Conservation (phyloP, 2,888 invertebrate species). For the Drosophila fungiperda region DNA sequence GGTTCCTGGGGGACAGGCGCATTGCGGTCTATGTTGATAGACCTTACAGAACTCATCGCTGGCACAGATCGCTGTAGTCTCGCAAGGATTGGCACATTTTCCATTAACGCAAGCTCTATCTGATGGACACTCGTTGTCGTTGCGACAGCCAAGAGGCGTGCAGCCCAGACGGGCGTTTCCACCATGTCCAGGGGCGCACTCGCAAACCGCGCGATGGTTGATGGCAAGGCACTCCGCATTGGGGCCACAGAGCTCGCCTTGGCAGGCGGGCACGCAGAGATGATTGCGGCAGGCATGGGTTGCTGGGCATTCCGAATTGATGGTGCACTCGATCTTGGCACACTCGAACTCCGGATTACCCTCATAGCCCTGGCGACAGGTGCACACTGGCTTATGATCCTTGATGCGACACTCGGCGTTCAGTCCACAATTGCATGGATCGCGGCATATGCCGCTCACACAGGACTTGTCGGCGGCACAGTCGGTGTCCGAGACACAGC, state of each 20-base stretch:
- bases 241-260: constrained; percentile 90
- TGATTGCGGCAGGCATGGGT: constrained; percentile 93
- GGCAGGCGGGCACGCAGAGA: constrained; percentile 93
- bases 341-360: constrained; percentile 95
- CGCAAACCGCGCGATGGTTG: constrained; percentile 93
- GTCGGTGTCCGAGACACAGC: constrained; percentile 91
- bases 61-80: constrained; percentile 89
- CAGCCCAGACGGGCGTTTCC: constrained; percentile 93
- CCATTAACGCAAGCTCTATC: constrained; percentile 93
- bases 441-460: constrained; percentile 91
- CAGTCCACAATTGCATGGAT: constrained; percentile 94
- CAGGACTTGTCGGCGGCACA: constrained; percentile 93
- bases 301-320: constrained; percentile 91
- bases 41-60: constrained; percentile 91
- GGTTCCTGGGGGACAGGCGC: constrained; percentile 92
- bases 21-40: constrained; percentile 91
- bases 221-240: constrained; percentile 92
- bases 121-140: constrained; percentile 92
- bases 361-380: constrained; percentile 92
- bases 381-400: constrained; percentile 94
- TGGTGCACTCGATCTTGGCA: constrained; percentile 90
- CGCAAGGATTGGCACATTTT: constrained; percentile 92
- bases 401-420: constrained; percentile 93
- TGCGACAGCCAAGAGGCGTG: constrained; percentile 91
- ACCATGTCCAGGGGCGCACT: constrained; percentile 92